These are phyloP conservation scores for Pandemis corylana DNA, from an alignment of 2,888 invertebrate genomes.

Conservation along the genomic window DNA sequence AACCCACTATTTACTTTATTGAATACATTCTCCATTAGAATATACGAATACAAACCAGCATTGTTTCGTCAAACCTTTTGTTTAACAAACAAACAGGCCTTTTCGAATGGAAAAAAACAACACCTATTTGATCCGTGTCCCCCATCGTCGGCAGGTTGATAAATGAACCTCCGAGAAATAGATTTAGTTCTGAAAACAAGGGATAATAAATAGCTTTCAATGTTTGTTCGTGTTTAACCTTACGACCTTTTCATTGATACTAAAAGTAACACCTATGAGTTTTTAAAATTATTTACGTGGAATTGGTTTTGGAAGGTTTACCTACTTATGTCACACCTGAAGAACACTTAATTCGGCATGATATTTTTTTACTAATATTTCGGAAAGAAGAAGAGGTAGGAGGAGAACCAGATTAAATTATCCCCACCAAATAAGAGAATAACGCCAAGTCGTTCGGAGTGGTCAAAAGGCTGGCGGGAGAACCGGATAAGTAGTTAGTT, in stretches of 20 bases:
- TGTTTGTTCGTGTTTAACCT: conserved; percentile 10
- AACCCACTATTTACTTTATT: neutral
- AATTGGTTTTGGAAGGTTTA: neutral
- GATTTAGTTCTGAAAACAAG: conserved; percentile 33
- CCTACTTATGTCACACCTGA: neutral
- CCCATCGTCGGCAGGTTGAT: conserved; percentile 15
- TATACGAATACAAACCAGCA: neutral
- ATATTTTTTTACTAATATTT: too few relatives aligned
- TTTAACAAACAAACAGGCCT: conserved; percentile 16
- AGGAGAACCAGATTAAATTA: too few relatives aligned
- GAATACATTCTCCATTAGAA: neutral
- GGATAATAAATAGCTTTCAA: conserved; percentile 19
- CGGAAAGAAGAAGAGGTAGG: too few relatives aligned
- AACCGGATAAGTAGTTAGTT: too few relatives aligned
- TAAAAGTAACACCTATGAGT: neutral
- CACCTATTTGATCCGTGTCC: conserved; percentile 32
- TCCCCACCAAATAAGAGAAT: too few relatives aligned
- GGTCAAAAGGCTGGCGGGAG: too few relatives aligned
- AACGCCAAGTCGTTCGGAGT: too few relatives aligned
- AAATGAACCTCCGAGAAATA: conserved; percentile 22
- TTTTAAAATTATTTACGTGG: neutral
- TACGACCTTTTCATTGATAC: neutral
- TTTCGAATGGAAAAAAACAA: conserved; percentile 16
- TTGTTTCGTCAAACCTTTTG: neutral
- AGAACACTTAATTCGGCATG: too few relatives aligned